Evolutionary conservation across 2,888 invertebrate genomes (phyloP).

Genomic region (Caprella mutica): DNA sequence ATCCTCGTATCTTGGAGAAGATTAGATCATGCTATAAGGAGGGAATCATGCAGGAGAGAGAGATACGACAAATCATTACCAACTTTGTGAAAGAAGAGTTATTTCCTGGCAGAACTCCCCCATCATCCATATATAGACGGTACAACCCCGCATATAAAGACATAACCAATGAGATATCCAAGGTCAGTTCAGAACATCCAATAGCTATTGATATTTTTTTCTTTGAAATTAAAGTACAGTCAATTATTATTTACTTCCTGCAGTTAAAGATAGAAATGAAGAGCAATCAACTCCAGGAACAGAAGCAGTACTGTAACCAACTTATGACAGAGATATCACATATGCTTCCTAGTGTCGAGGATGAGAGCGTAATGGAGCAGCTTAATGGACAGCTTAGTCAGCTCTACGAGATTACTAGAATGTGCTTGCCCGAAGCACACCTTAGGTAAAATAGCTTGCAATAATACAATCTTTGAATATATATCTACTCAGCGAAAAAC

Average conservation of each 20-base stretch:
- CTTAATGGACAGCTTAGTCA: not conserved
- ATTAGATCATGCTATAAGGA: not conserved
- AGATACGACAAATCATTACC: constrained; percentile 21
- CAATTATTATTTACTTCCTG: not conserved
- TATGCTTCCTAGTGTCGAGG: constrained; percentile 4
- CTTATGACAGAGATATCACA: not conserved
- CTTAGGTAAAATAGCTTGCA: too few relatives aligned
- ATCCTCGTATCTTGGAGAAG: constrained; percentile 19
- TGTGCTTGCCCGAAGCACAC: too few relatives aligned
- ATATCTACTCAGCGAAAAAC: too few relatives aligned
- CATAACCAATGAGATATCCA: constrained; percentile 28
- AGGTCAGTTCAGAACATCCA: constrained; percentile 19
- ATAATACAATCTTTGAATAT: too few relatives aligned
- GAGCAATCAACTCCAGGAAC: not conserved
- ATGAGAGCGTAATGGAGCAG: not conserved
- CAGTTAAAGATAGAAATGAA: not conserved
- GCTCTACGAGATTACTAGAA: constrained; percentile 10
- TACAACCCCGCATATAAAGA: constrained; percentile 28
- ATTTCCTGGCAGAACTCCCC: constrained; percentile 16
- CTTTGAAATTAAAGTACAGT: too few relatives aligned
- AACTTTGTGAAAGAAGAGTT: constrained; percentile 23
- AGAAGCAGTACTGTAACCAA: not conserved
- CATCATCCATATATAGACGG: constrained; percentile 25
- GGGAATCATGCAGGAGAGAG: constrained; percentile 6
- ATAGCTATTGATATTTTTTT: too few relatives aligned